Conservation (phyloP, 2,113 vertebrate species). For the Phycodurus eques region DNA sequence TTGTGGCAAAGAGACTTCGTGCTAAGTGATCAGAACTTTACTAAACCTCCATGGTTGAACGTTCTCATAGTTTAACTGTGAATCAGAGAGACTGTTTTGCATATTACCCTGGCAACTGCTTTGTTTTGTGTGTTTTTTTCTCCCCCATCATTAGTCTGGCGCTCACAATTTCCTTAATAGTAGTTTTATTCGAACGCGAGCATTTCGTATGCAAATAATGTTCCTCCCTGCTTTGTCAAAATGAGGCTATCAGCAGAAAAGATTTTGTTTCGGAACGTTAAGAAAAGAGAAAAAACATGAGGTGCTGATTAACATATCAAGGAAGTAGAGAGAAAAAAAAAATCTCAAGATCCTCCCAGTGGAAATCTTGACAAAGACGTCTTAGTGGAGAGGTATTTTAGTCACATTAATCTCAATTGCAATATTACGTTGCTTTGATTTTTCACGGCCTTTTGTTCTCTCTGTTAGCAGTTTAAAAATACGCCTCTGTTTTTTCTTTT, state of each 20-base stretch:
- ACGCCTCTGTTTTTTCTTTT: slow-evolving; percentile 8
- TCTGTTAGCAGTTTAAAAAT: slow-evolving; percentile 3
- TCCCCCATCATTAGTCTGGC: slow-evolving; percentile 53
- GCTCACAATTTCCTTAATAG: slow-evolving; percentile 64
- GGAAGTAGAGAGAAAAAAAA: slow-evolving; percentile 21
- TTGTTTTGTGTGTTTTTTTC: slow-evolving; percentile 37
- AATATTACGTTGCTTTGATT: slow-evolving; percentile 27
- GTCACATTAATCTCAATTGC: slow-evolving; percentile 15
- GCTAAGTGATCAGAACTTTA: slow-evolving; percentile 13
- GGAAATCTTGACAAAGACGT: slow-evolving; percentile 46
- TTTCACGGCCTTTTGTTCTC: slow-evolving; percentile 1
- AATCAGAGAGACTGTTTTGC: slow-evolving; percentile 64
- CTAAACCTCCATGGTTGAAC: slow-evolving; percentile 39
- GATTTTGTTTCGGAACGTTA: slow-evolving; percentile 53
- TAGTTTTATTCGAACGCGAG: slow-evolving; percentile 60
- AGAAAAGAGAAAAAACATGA: slow-evolving; percentile 41
- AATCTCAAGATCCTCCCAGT: slow-evolving; percentile 56
- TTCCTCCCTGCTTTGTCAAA: slow-evolving; percentile 65
- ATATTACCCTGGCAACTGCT: slow-evolving; percentile 71
- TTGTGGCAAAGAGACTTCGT: neutral
- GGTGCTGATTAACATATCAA: slow-evolving; percentile 64
- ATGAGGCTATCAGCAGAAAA: slow-evolving; percentile 59
- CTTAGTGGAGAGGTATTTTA: slow-evolving; percentile 22
- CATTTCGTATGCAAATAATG: slow-evolving; percentile 72
- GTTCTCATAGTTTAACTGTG: slow-evolving; percentile 53